Base-by-base conservation (phyloP, 2,888 invertebrate species). In the Zootermopsis nevadensis region DNA sequence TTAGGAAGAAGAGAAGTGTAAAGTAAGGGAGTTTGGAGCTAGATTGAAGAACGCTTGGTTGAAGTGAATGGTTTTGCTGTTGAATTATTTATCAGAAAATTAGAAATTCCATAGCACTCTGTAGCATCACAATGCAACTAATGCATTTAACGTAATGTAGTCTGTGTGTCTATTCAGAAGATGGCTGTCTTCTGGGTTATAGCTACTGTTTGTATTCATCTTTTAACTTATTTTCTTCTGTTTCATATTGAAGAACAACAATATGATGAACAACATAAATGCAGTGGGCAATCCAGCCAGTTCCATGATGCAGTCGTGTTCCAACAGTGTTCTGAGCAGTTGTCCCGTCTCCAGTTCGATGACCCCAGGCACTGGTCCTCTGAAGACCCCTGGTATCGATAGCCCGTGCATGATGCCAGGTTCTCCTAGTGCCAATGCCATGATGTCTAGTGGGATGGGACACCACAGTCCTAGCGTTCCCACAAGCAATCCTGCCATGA, bases 371-470 rank as follows among this genome's bases (percentile, higher is more conserved):
- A 79, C 35, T 35, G 80, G 84, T 30, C 83, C 85, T 33, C 53
- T 84, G 35, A 84, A 84, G 74, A 84, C 81, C n/a, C 80, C 83
- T 77, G 83, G 84, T 22, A 66, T 85, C 19, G 85, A 85, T 66
- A 83, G 83, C 67, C 82, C 84, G 3, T 84, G 83, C 74, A 80
- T 85, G 83, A 85, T 85, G 81, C 79, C 84, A 77, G 84, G 83
- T 35, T 84, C 85, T 27, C 85, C 85, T n/a, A 85, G 53, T 30
- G 33, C 82, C 53, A 83, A 83, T 86, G 83, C 84, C 27, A 86
- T 87, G 85, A 86, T 86, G 74, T 85, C 85, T 15, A 83, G 83
- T 19, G 84, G 83, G 60, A 81, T 84, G 72, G 84, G 84, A 67
- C 82, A 81, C 35, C 84, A 84, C 74, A 85, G 84, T 77, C 85